phyloP scores from a whole-genome alignment of 2,797 vertebrate genomes.

The Scolopax rusticola region DNA sequence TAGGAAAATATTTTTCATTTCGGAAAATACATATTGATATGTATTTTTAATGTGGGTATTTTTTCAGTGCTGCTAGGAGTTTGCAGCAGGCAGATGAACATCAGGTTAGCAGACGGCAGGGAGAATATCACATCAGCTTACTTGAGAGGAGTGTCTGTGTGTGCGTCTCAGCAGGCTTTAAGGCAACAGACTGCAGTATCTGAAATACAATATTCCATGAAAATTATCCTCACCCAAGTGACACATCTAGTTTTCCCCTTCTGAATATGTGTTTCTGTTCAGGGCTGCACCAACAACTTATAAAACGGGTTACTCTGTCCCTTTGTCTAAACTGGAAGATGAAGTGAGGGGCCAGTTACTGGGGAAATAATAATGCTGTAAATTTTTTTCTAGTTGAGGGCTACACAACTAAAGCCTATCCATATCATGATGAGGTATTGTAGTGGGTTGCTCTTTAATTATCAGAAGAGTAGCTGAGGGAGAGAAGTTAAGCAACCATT shows the following conservation, averaged over 20 bases:
- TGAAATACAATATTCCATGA: background rate
- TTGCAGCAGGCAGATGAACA: background rate
- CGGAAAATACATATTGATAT: background rate
- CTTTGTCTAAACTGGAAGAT: background rate
- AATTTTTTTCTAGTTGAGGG: background rate
- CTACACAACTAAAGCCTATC: background rate
- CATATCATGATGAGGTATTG: accelerated
- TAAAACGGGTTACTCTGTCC: background rate
- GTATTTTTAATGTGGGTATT: background rate
- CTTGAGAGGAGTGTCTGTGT: too few species aligned
- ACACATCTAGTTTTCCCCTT: background rate
- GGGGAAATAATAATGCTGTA: background rate
- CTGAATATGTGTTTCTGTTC: background rate
- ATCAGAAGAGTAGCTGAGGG: background rate
- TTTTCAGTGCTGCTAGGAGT: background rate
- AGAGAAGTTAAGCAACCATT: background rate
- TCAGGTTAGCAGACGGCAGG: background rate
- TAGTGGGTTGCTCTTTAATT: background rate
- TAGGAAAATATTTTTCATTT: background rate
- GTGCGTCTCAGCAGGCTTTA: background rate
- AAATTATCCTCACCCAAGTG: background rate
- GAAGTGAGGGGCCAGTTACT: background rate
- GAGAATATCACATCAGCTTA: background rate
- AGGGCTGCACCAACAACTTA: background rate
- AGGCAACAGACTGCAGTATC: background rate